These are phyloP conservation scores for Listrodromus nycthemerus DNA, from an alignment of 2,888 invertebrate genomes.

Conservation along the genomic window DNA sequence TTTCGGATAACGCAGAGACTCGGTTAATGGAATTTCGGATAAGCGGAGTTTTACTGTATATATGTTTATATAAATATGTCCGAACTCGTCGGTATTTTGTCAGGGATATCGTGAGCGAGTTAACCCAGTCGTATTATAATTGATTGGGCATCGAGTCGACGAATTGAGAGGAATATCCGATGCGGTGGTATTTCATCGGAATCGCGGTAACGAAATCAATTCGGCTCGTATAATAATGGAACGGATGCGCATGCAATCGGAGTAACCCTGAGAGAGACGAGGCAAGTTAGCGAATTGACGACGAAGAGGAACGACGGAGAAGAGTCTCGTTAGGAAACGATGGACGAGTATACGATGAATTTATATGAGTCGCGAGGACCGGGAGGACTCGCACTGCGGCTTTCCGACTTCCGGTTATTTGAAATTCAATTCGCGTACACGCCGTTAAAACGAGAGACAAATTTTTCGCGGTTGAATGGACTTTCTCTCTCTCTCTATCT, in stretches of 20 bases:
- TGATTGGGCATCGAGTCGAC: constrained; percentile 36
- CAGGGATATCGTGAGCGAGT: neutral
- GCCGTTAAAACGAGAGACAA: constrained; percentile 67
- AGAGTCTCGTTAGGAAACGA: constrained; percentile 66
- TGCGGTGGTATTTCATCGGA: neutral
- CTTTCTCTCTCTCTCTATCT: constrained; percentile 55
- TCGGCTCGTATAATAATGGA: constrained; percentile 33
- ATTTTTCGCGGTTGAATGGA: constrained; percentile 63
- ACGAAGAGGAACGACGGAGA: constrained; percentile 40
- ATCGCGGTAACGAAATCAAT: constrained; percentile 41
- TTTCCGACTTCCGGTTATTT: constrained; percentile 64
- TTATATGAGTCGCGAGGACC: constrained; percentile 57
- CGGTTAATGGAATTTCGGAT: no score
- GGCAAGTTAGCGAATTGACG: constrained; percentile 13
- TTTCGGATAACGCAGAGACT: no score
- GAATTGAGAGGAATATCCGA: constrained; percentile 12
- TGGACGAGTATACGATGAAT: constrained; percentile 65
- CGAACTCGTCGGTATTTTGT: constrained; percentile 23
- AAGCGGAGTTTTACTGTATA: no score
- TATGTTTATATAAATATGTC: neutral
- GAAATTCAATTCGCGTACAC: constrained; percentile 63
- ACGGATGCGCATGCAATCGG: constrained; percentile 27
- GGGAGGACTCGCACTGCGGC: constrained; percentile 50
- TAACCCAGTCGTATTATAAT: constrained; percentile 44
- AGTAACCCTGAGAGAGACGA: neutral